Evolutionary conservation across 2,113 vertebrate genomes (phyloP), one percentile per base, ranked within the genome.

Genomic region (Proterorhinus semilunaris): DNA sequence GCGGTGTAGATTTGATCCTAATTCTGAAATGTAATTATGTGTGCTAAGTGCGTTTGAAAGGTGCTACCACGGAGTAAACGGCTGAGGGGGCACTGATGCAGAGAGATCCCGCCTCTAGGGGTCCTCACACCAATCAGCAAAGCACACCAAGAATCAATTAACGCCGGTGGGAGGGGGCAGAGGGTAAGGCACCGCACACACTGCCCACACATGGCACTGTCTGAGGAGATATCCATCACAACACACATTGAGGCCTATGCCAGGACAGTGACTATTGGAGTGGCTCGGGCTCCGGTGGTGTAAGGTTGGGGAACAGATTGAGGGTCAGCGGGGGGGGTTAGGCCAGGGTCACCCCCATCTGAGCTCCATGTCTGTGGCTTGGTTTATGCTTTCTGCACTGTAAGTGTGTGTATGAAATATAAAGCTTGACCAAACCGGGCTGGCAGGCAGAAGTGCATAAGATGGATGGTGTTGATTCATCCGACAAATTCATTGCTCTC

Each of bases 111-210:
- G 82, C 92, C 92, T 90, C 90, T 88, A 88, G 92, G 93, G 91
- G 91, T 90, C 91, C 91, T 94, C 91, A 92, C 92, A 94, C 92
- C 92, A 94, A 94, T 94, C 93, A 94, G 88, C 87, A 90, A 73
- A 90, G 88, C 89, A 76, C 91, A 89, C 90, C 87, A 88, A 87
- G 93, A 94, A 93, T 93, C 92, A 93, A 93, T 94, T 93, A 94
- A 92, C 92, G 92, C 91, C 92, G 88, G 90, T 91, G 89, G 92
- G 91, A 94, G 91, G 93, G 91, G 93, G 92, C 90, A 91, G 89
- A 91, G 90, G 91, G 90, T 89, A 91, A 46, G 45, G 76, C 85
- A 76, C 65, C 84, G 79, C 51, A 86, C 89, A 88, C 86, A 82
- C 82, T 89, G 84, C 83, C 87, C 83, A 87, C 86, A 87, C 87